Conservation (phyloP, 2,888 invertebrate genomes). For the Trissolcus brochymenae region DNA sequence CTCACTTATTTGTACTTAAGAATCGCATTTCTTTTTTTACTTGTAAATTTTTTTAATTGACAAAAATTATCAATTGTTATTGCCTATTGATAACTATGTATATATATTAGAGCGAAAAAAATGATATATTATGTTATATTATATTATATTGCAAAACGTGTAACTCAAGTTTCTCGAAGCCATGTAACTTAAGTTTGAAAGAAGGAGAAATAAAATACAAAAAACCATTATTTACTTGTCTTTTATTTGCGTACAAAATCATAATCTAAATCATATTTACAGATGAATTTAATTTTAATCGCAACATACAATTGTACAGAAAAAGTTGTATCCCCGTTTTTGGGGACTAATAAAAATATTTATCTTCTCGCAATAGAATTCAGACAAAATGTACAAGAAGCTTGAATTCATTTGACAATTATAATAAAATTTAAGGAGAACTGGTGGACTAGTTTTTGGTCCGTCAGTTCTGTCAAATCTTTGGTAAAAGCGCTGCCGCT, state of each 20-base stretch:
- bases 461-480: constrained; percentile 23
- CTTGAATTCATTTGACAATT: no score
- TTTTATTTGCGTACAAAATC: constrained; percentile 4
- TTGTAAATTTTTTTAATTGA: constrained; percentile 23
- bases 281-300: background rate
- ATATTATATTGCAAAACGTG: constrained; percentile 34
- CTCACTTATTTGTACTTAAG: constrained; percentile 31
- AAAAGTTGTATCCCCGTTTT: no score
- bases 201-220: constrained; percentile 30
- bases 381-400: no score
- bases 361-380: no score
- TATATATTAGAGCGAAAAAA: constrained; percentile 40
- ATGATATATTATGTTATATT: constrained; percentile 36
- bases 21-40: constrained; percentile 1
- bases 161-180: constrained; percentile 44
- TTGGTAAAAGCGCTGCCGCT: constrained; percentile 36
- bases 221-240: background rate
- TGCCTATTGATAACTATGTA: constrained; percentile 19
- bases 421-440: no score
- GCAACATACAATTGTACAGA: no score
- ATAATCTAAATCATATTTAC: constrained; percentile 4
- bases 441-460: background rate
- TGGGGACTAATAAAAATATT: no score
- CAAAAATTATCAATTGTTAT: constrained; percentile 22
- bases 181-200: constrained; percentile 48